Percentiles rank a stretch among this genome's conserved stretches.
Evolutionary conservation across 2,888 invertebrate genomes (phyloP).

Genomic region (Desoria tigrina): DNA sequence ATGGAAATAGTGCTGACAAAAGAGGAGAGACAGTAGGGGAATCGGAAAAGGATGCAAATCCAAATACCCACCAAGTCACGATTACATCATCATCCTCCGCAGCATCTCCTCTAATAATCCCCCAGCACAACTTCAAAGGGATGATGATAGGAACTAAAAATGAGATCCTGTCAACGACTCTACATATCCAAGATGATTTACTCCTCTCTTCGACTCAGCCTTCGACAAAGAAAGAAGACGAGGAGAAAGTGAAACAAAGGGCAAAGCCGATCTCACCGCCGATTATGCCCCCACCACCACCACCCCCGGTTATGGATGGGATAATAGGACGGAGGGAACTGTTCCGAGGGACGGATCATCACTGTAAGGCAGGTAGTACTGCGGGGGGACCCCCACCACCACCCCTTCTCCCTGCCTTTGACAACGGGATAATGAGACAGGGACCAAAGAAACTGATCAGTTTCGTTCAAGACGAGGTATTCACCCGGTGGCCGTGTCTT

Average conservation of each 20-base stretch:
- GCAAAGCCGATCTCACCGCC: conserved; percentile 4
- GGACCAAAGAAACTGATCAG: conserved; percentile 15
- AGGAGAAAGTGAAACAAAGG: neutral
- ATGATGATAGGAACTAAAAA: neutral
- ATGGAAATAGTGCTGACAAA: neutral
- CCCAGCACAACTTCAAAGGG: neutral
- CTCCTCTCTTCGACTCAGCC: neutral
- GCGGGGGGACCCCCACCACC: no score
- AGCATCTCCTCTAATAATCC: neutral
- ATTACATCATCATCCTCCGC: neutral
- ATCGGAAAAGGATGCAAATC: neutral
- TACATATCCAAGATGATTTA: conserved; percentile 11
- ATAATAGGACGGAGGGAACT: no score
- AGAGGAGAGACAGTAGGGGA: neutral
- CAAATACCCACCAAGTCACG: neutral
- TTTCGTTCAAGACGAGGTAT: conserved; percentile 19
- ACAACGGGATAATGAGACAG: neutral
- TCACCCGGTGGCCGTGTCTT: conserved; percentile 23
- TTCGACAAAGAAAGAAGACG: neutral
- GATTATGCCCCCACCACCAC: no score
- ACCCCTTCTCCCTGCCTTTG: no score
- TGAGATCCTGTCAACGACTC: neutral
- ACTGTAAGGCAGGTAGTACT: no score
- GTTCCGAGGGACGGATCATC: no score
- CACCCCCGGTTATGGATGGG: no score